These are phyloP conservation scores for Elephantulus edwardii DNA, from an alignment of 2,113 vertebrate species.

Conservation along the genomic window DNA sequence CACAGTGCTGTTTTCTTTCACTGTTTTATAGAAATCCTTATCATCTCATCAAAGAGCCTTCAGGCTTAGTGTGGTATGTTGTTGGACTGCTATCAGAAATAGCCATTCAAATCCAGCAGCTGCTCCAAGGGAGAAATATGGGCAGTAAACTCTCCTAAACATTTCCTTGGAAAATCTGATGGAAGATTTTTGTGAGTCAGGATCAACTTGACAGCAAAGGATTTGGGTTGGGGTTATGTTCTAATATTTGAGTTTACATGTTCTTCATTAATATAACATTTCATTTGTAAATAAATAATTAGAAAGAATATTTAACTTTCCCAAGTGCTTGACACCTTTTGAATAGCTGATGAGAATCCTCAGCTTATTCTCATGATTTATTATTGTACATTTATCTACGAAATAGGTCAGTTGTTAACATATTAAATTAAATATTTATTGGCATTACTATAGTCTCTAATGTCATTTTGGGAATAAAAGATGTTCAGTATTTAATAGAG, in stretches of 20 bases:
- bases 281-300: constrained; percentile 27
- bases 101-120: no score
- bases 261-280: not conserved
- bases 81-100: no score
- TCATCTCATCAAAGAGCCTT: no score
- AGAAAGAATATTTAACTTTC: not conserved
- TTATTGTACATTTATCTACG: not conserved
- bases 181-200: no score
- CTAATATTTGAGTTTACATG: not conserved
- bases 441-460: not conserved
- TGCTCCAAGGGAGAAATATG: no score
- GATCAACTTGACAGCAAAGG: no score
- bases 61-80: no score
- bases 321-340: not conserved
- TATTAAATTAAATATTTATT: constrained; percentile 15
- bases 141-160: no score
- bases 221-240: not conserved
- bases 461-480: not conserved
- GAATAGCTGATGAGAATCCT: not conserved
- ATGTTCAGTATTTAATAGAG: not conserved
- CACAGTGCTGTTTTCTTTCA: no score
- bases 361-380: not conserved
- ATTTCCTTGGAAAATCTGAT: no score
- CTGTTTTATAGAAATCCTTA: no score
- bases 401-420: not conserved